Evolutionary conservation across 2,113 vertebrate genomes (phyloP).

Genomic region (Xenopus laevis): DNA sequence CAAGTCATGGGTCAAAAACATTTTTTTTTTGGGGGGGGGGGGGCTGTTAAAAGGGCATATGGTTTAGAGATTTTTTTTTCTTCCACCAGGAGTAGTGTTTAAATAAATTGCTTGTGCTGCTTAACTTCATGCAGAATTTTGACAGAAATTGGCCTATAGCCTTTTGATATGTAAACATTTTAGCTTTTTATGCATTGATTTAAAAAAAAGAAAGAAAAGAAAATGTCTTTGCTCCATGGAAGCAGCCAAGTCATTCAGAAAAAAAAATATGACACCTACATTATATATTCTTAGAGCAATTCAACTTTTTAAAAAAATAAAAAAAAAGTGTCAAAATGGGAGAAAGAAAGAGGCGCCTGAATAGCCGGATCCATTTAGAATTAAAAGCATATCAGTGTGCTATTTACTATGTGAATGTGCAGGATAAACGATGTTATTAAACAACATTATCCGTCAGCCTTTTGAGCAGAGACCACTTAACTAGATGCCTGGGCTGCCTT

Average conservation of each 20-base stretch:
- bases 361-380: slow-evolving; percentile 78
- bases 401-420: slow-evolving; percentile 81
- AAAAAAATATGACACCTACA: slow-evolving; percentile 70
- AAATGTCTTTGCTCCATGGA: slow-evolving; percentile 75
- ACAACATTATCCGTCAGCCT: slow-evolving; percentile 58
- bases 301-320: slow-evolving; percentile 72
- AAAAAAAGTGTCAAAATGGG: slow-evolving; percentile 68
- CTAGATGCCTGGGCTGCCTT: slow-evolving; percentile 17
- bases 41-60: slow-evolving; percentile 76
- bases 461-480: slow-evolving; percentile 52
- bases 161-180: slow-evolving; percentile 89
- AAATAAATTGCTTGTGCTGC: slow-evolving; percentile 82
- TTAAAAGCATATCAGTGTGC: slow-evolving; percentile 82
- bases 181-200: slow-evolving; percentile 74
- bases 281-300: slow-evolving; percentile 80
- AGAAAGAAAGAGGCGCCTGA: slow-evolving; percentile 66
- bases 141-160: slow-evolving; percentile 80
- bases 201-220: slow-evolving; percentile 52
- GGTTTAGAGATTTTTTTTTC: slow-evolving; percentile 76
- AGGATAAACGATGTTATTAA: slow-evolving; percentile 72
- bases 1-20: slow-evolving; percentile 79
- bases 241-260: slow-evolving; percentile 66
- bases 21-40: slow-evolving; percentile 58
- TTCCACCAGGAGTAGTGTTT: slow-evolving; percentile 79
- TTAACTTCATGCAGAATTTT: slow-evolving; percentile 82